phyloP scores from a whole-genome alignment of 2,113 vertebrate genomes.

The Catharus bicknelli region DNA sequence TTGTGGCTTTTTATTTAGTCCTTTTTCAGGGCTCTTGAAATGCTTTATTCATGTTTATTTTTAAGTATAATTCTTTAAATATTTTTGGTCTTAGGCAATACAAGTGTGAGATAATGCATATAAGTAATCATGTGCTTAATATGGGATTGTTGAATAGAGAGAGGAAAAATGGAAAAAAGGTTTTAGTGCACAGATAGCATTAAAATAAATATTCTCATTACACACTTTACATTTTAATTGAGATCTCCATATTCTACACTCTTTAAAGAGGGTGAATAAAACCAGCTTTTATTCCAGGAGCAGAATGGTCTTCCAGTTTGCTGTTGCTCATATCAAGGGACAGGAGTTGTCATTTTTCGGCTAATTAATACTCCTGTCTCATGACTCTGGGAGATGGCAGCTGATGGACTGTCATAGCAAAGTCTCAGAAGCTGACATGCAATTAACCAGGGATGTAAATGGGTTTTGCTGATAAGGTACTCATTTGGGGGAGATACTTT shows the following conservation, averaged over 20 bases:
- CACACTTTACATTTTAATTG: neutral
- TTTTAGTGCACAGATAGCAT: neutral
- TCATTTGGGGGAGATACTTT: neutral
- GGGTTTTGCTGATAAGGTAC: neutral
- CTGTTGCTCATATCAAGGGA: neutral
- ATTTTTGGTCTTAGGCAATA: neutral
- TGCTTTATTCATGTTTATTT: neutral
- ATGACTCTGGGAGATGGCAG: slow-evolving; percentile 3
- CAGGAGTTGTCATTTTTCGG: slow-evolving; percentile 5
- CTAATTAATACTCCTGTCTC: slow-evolving; percentile 25
- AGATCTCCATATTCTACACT: neutral
- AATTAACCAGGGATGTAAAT: neutral
- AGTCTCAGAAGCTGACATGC: neutral
- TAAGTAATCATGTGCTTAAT: neutral
- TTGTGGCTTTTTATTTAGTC: neutral
- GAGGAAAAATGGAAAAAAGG: neutral
- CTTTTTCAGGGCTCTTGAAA: neutral
- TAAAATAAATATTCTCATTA: slow-evolving; percentile 13
- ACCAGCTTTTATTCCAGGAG: neutral
- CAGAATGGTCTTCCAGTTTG: slow-evolving; percentile 1
- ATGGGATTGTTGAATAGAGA: neutral
- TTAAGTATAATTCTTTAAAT: neutral
- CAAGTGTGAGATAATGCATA: neutral
- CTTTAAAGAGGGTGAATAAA: neutral
- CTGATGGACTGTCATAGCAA: slow-evolving; percentile 34